Base-by-base conservation (phyloP, 2,888 invertebrate species). In the Hirtodrosophila duncani region DNA sequence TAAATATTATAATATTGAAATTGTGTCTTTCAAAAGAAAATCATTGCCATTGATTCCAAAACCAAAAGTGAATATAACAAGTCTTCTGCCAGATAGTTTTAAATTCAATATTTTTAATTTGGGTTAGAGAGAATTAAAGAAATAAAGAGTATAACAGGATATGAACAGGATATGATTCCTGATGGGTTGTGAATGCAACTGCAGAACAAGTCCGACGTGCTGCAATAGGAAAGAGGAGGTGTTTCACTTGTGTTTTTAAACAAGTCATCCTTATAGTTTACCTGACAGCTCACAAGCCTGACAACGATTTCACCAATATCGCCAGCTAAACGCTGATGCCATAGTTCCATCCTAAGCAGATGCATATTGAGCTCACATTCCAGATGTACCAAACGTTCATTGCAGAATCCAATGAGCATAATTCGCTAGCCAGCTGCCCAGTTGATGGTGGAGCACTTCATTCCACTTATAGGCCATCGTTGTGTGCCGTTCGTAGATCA, bases 101-200 rank as follows among this genome's bases (percentile, higher is more conserved):
- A n/a, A n/a, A n/a, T n/a, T n/a, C n/a, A n/a, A n/a, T n/a, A n/a
- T n/a, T n/a, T n/a, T n/a, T n/a, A n/a, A n/a, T n/a, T n/a, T n/a
- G n/a, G n/a, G n/a, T n/a, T n/a, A n/a, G n/a, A n/a, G n/a, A n/a
- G n/a, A n/a, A n/a, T n/a, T n/a, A n/a, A n/a, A n/a, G n/a, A n/a
- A n/a, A n/a, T n/a, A n/a, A n/a, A n/a, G n/a, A n/a, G n/a, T n/a
- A n/a, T n/a, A n/a, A n/a, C n/a, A n/a, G n/a, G n/a, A n/a, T n/a
- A n/a, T n/a, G n/a, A n/a, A n/a, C 4, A 50, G 20, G 14, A 50
- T 50, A 4, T 50, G 29, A 20, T 50, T 50, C 2, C 36, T 30
- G 0, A 52, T 11, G 0, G 38, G 53, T 3, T 52, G 29, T 3
- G 20, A 5, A 1, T 18, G 30, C 7, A 38, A 10, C 11, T 38